Base-by-base conservation (phyloP, 2,888 invertebrate genomes). In the Prenolepis imparis region DNA sequence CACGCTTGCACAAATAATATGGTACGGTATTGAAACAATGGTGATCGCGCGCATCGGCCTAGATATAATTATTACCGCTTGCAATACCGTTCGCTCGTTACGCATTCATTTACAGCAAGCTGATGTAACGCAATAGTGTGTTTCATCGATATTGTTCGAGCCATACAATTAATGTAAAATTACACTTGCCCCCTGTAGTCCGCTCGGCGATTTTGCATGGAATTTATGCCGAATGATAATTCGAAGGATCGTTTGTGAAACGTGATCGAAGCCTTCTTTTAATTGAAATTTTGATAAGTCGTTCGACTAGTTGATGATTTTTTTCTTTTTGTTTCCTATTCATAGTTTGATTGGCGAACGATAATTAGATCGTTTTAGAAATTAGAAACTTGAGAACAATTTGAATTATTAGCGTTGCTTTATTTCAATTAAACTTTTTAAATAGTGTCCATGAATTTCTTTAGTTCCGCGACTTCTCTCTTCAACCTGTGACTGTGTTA, bases 161-260 rank as follows among this genome's bases (percentile, higher is more conserved):
- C 77, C 75, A 82, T 89, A 89, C 87, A 89, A 90, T 90, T 90
- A 89, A 89, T 86, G 88, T 90, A 90, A 90, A 90, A 88, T 90
- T 90, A 85, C 90, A 73, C 28, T 67, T 57, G 75, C 85, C 48
- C 48, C 75, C 67, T 8, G 24, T 44, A 68, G 77, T 82, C 75
- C 75, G 86, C 80, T 61, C 68, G 80, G 84, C 87, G 88, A 89
- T 88, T 89, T 83, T 48, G 44, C 57, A 52, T 15, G 73, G 82
- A 84, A 90, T 90, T 90, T 90, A 89, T 84, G 83, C 64, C 15
- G 61, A 28, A 28, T 57, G 21, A 11, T 66, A 11, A 32, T 63
- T 55, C 57, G 52, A 77, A 87, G 83, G 82, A 84, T 9, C 73
- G 15, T 75, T 75, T 39, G 55, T 28, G n/a, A 32, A 78, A 41